A percentile compares a stretch with the other conserved stretches of the same genome.
Evolutionary conservation across 2,888 invertebrate species (phyloP).

Genomic region (Iselma pallidipennis): DNA sequence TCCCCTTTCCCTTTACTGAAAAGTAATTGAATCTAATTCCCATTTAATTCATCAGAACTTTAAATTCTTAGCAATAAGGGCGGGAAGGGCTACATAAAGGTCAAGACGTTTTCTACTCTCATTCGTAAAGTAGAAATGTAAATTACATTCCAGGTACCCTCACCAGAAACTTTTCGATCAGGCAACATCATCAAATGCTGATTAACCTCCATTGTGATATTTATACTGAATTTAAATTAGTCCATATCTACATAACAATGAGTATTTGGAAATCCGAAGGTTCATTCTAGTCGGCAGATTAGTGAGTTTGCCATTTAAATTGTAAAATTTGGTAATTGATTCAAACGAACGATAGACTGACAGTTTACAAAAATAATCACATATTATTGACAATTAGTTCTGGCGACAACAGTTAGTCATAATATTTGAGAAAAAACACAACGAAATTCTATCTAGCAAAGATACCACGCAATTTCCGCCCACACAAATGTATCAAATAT

Average conservation of each 20-base stretch:
- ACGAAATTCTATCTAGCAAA: no score
- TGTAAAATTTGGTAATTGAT: slow-evolving; percentile 29
- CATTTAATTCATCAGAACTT: slow-evolving; percentile 18
- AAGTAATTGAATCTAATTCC: slow-evolving; percentile 19
- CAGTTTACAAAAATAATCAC: background rate
- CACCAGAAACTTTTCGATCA: slow-evolving; percentile 29
- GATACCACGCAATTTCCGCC: no score
- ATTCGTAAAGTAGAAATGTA: slow-evolving; percentile 22
- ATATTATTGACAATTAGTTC: background rate
- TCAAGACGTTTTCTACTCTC: slow-evolving; percentile 13
- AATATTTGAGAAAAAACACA: no score
- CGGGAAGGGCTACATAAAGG: slow-evolving; percentile 1
- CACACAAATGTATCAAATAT: no score
- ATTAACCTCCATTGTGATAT: slow-evolving; percentile 38
- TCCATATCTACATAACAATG: slow-evolving; percentile 38
- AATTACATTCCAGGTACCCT: slow-evolving; percentile 14
- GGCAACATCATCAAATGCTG: slow-evolving; percentile 34
- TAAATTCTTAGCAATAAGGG: background rate
- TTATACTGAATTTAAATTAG: slow-evolving; percentile 43
- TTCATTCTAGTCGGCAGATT: slow-evolving; percentile 19
- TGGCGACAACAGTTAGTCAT: no score
- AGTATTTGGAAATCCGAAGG: slow-evolving; percentile 18
- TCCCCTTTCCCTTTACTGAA: background rate
- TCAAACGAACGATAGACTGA: background rate
- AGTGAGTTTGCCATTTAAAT: slow-evolving; percentile 33